A percentile compares a stretch with the other conserved stretches of the same genome.
phyloP scores from a whole-genome alignment of 2,113 vertebrate species.

The Protobothrops mucrosquamatus region DNA sequence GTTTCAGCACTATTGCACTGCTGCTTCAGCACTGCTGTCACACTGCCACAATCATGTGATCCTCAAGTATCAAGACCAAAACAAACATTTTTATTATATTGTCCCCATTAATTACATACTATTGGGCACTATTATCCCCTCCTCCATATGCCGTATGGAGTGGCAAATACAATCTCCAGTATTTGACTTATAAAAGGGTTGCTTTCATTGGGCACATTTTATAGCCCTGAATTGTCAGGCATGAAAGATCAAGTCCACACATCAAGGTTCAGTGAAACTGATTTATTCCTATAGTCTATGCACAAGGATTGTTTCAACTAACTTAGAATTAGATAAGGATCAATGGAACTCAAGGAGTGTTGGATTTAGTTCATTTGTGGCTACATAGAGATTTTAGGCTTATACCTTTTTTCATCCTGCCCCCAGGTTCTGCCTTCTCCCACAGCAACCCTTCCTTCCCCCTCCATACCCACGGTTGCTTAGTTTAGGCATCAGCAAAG shows the following conservation, averaged over 20 bases:
- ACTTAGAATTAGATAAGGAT: neutral
- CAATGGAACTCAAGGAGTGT: neutral
- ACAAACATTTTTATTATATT: neutral
- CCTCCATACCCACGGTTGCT: neutral
- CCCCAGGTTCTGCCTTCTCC: neutral
- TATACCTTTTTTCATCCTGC: neutral
- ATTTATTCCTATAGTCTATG: neutral
- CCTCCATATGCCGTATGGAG: neutral
- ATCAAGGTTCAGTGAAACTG: neutral
- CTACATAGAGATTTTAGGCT: neutral
- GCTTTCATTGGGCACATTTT: neutral
- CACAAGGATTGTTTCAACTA: neutral
- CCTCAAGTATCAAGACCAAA: neutral
- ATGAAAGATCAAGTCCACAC: neutral
- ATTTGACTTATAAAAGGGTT: neutral
- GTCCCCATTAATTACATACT: neutral
- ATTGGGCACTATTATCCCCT: neutral
- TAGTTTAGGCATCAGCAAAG: neutral
- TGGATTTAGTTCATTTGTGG: neutral
- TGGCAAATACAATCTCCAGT: neutral
- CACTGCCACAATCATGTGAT: neutral
- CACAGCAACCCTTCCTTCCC: neutral
- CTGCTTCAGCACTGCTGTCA: neutral
- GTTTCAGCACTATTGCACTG: neutral
- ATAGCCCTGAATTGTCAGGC: neutral